Base-by-base conservation (phyloP, 2,113 vertebrate genomes). In the Ursus arctos region DNA sequence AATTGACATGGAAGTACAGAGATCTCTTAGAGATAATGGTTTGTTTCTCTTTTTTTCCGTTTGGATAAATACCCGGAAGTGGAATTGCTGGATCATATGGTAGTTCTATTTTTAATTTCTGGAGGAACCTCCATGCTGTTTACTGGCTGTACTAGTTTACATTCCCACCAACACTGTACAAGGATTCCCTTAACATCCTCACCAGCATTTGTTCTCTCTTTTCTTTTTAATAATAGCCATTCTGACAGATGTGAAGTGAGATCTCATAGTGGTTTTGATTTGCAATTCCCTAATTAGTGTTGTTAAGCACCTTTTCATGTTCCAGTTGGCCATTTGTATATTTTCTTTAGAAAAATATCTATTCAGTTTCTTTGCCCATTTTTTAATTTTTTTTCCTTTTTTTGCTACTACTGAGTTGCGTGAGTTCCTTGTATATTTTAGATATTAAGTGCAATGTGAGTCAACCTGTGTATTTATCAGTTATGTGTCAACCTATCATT, bases 101-200 rank as follows among this genome's bases (percentile, higher is more conserved):
- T 93, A 76, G 43, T 74, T 74, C 21, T 76, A 18, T 31, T 85
- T 85, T 86, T 65, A 92, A 84, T 93, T 93, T 61, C 91, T 74
- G 61, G 53, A 87, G 82, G n/a, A 94, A n/a, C 2, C 9, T 79
- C 59, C 82, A 26, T 63, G 40, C 5, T 76, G n/a, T 79, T 87
- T 67, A 26, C n/a, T 65, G 76, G 33, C 47, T 61, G 10, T 53
- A 80, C 15, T 76, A 80, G 21, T 80, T 67, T 94, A 28, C 51
- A 59, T 80, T 88, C 84, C 36, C 61, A 55, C 61, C 22, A 22
- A n/a, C 9, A n/a, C 31, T 49, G 7, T 55, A 47, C 21, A 80
- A 67, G n/a, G 6, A 36, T 79, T 55, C 28, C 15, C 72, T 94
- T 88, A 24, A 53, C 26, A 40, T 74, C 43, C 92, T 59, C 12